These are phyloP conservation scores for Sebastes jordani DNA, from an alignment of 2,797 vertebrate species.

Conservation along the genomic window DNA sequence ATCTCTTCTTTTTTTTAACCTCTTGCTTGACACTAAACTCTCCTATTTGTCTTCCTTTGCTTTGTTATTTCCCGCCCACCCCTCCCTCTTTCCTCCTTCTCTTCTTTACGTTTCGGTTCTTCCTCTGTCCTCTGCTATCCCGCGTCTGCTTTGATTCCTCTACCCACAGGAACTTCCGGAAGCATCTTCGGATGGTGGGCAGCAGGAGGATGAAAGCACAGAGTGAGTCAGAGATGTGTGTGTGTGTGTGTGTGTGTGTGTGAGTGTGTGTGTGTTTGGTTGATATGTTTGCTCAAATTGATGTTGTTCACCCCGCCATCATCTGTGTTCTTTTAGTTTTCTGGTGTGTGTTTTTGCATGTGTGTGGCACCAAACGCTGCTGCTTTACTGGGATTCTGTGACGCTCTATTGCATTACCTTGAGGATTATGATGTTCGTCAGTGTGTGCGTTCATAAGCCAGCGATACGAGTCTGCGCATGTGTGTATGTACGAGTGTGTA, in stretches of 20 bases:
- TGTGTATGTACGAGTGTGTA: slow-evolving; percentile 5
- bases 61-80: slow-evolving; percentile 46
- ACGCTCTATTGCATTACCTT: not conserved
- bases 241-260: not conserved
- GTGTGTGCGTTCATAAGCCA: slow-evolving; percentile 14
- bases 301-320: slow-evolving; percentile 60
- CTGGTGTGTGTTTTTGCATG: slow-evolving; percentile 35
- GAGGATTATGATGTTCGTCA: slow-evolving; percentile 10
- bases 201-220: slow-evolving; percentile 98
- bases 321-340: slow-evolving; percentile 41
- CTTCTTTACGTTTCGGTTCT: slow-evolving; percentile 41
- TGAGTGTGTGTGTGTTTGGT: slow-evolving; percentile 28
- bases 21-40: slow-evolving; percentile 42
- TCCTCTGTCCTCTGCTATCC: slow-evolving; percentile 44
- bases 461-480: not conserved
- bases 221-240: slow-evolving; percentile 88
- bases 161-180: slow-evolving; percentile 95
- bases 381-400: slow-evolving; percentile 20
- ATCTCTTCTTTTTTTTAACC: slow-evolving; percentile 31
- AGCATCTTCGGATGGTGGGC: slow-evolving; percentile 99
- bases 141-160: slow-evolving; percentile 60
- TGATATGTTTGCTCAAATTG: slow-evolving; percentile 48
- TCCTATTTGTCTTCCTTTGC: slow-evolving; percentile 32
- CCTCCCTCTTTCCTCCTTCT: slow-evolving; percentile 27
- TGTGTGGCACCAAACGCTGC: slow-evolving; percentile 26